Base-by-base conservation (phyloP, 23 tunicate genomes). In the Halocynthia aurantium region DNA sequence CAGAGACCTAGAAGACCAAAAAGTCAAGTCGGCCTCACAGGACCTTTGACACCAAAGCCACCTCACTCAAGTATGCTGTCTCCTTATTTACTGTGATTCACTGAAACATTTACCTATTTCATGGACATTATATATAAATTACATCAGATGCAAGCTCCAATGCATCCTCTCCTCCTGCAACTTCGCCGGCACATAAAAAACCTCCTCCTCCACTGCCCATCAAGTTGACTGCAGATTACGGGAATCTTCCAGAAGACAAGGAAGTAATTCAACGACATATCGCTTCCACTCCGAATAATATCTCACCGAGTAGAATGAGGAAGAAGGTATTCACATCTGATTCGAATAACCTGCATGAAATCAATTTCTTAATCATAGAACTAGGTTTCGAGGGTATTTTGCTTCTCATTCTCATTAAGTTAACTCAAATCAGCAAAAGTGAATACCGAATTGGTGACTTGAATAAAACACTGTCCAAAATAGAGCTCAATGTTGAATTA, bases 1-100 rank as follows among this genome's bases (percentile, higher is more conserved):
- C 86, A 84, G 58, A 65, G 98, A 60, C 98, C 92, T 6, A 56
- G 88, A 61, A 74, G 98, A 67, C 98, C 98, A 12, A 92, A 92
- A 53, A 92, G 98, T 75, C 88, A 81, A 76, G 88, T 89, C 51
- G 95, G 95, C 13, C 13, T 80, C 57, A 69, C 80, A 7, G 83
- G 78, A 13, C 70, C 61, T n/a, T 18, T 77, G 71, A 84, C 83
- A 13, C 77, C 88, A 51, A 77, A 58, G 52, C 7, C 62, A 8
- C 78, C 78, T 10, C 78, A 74, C 31, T 64, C 55, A 19, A 64
- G 78, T 74, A 74, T 15, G 78, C 5, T 65, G 19, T 9, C 9
- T 31, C 44, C 44, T 31, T 31, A 31, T 31, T 31, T 31, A 31
- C 44, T 31, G 63, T 76, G 67, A 7, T 18, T 19, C 0, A 31